Base-by-base conservation (phyloP, 2,113 vertebrate species). In the Heptranchias perlo region DNA sequence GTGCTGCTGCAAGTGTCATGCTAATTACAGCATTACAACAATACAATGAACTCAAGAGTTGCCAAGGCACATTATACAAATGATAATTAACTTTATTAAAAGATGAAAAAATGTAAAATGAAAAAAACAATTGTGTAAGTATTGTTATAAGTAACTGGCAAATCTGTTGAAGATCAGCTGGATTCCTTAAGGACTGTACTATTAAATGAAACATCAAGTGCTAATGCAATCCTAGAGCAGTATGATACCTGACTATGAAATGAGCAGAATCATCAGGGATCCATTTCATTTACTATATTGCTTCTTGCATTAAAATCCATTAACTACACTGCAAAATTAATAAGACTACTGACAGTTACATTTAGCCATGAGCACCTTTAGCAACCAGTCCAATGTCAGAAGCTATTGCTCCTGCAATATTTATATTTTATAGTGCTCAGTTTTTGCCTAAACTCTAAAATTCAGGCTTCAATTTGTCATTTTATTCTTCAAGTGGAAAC, bases 1-100 rank as follows among this genome's bases (percentile, higher is more conserved):
- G 96, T 95, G 96, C 84, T 96, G 96, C 96, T 96, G 96, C 96
- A 96, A 97, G 96, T 89, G 92, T 96, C 96, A 96, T 92, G 93
- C 54, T 96, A 97, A 97, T 97, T 97, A 96, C 39, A 11, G 0
- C 96, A 4, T 73, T 92, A 89, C 93, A 39, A 39, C 39, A 82
- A 96, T 96, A 96, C 94, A 96, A 95, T 39, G 92, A 96, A 96
- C 96, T 96, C 97, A 96, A 13, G 95, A 96, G 96, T 96, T 96
- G 96, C 96, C 96, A 92, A 61, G 76, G 96, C 65, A 0, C 11
- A 47, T 96, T 96, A 96, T 96, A 97, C 96, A 93, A 97, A 96
- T 0, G 0, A 96, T 96, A 97, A 96, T 96, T 47, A 78, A 96
- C 96, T 96, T 49, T 96, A 96, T 96, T 96, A 95, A 0, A 96